Evolutionary conservation across 2,113 vertebrate species (phyloP), one percentile per base, ranked within the genome.

Genomic region (Scomber colias): DNA sequence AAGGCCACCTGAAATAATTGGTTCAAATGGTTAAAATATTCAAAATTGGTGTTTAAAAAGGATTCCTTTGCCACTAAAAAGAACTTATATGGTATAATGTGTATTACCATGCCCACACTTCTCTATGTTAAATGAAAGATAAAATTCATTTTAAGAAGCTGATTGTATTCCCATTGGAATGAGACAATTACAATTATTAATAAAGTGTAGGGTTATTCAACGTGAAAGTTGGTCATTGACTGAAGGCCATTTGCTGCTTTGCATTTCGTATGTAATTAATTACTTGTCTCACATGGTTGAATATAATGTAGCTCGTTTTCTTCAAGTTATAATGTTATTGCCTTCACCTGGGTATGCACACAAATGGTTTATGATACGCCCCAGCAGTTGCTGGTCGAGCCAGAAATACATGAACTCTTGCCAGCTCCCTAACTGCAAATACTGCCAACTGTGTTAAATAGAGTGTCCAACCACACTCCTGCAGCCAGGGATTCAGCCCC

Each of bases 301-400:
- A 66, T 46, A 46, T 35, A 35, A 5, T 35, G 31, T 30, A 73
- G 69, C 50, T 46, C 8, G 15, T 57, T 5, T 12, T 24, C 44
- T 50, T 12, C n/a, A 49, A 16, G 16, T 45, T 60, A 53, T 71
- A 15, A 66, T 64, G 24, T 46, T 57, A 5, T 49, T 15, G 15
- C 44, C 3, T 72, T 77, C 48, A 27, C 3, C 21, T 30, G 40
- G 15, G 27, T 24, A 54, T 44, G 15, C 21, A 31, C 54, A 56
- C 67, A 76, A 56, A 70, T 69, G 16, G 44, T 45, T 75, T 8
- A 71, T 50, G 70, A 70, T 31, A 17, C 13, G 12, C 27, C 61
- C 13, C 51, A 54, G 67, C n/a, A n/a, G 76, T 63, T 27, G 15
- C 51, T 66, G 54, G 40, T 70, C 19, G 15, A 49, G 31, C 13